phyloP scores from a whole-genome alignment of 1,140 invertebrate genomes.

The Drepana arcuata region DNA sequence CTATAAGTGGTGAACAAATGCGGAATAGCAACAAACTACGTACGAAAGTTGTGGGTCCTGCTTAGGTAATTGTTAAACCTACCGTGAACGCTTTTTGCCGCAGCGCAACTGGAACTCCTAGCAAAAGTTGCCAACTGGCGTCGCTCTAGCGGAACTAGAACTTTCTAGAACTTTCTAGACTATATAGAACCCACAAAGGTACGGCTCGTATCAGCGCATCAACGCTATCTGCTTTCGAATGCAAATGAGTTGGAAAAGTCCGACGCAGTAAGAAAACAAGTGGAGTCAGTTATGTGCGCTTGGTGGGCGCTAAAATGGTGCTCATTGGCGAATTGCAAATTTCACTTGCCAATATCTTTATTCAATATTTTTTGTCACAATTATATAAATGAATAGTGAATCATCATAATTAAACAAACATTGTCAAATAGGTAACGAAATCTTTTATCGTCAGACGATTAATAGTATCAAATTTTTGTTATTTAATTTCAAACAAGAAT shows the following conservation, averaged over 20 bases:
- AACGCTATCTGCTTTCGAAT: conserved; percentile 68
- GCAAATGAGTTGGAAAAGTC: conserved; percentile 69
- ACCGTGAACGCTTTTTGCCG: conserved; percentile 62
- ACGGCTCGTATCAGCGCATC: conserved; percentile 59
- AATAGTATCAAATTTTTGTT: too few species aligned
- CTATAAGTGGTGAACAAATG: conserved; percentile 29
- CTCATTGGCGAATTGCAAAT: too few species aligned
- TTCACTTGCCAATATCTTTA: too few species aligned
- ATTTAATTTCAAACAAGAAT: too few species aligned
- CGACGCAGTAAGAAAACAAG: conserved; percentile 58
- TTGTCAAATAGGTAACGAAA: too few species aligned
- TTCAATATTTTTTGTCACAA: too few species aligned
- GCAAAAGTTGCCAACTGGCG: conserved; percentile 52
- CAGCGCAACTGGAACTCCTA: conserved; percentile 60
- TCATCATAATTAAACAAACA: too few species aligned
- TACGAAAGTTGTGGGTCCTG: conserved; percentile 38
- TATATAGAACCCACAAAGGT: conserved; percentile 64
- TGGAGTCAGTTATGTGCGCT: too few species aligned
- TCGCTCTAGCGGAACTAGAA: conserved; percentile 44
- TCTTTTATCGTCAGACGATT: too few species aligned
- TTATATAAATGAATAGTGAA: too few species aligned
- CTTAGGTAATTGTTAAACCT: conserved; percentile 69
- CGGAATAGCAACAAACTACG: conserved; percentile 43
- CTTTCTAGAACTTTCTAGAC: conserved; percentile 67
- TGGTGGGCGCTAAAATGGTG: too few species aligned